phyloP scores from a whole-genome alignment of 2,888 invertebrate genomes.

The Microdon myrmicae region DNA sequence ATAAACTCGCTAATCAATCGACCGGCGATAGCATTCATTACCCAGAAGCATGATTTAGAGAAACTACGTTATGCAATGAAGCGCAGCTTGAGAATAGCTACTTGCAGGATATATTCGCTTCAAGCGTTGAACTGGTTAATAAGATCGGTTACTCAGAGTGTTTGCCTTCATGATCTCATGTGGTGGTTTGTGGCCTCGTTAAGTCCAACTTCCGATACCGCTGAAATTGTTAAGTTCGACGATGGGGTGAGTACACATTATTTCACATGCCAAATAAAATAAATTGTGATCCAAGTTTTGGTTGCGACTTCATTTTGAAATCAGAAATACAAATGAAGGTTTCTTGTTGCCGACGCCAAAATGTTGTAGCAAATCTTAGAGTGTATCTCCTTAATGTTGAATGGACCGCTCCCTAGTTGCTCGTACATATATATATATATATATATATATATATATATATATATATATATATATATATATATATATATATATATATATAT shows the following conservation, averaged over 20 bases:
- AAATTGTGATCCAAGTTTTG: too few species aligned
- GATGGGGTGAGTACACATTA: slow-evolving; percentile 59
- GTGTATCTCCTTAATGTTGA: too few species aligned
- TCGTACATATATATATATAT: too few species aligned
- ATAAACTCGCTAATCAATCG: slow-evolving; percentile 66
- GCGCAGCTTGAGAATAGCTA: slow-evolving; percentile 83
- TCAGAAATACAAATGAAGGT: too few species aligned
- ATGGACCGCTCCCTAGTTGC: too few species aligned
- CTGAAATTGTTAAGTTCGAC: slow-evolving; percentile 64
- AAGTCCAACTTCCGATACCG: slow-evolving; percentile 70
- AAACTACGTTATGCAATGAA: slow-evolving; percentile 87
- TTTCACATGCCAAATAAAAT: too few species aligned
- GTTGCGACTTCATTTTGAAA: too few species aligned
- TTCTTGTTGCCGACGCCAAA: too few species aligned
- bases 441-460: too few species aligned
- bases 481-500: too few species aligned
- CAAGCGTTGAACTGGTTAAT: slow-evolving; percentile 96
- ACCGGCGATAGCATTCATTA: slow-evolving; percentile 88
- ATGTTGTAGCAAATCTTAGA: too few species aligned
- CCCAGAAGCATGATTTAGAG: slow-evolving; percentile 86
- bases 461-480: too few species aligned
- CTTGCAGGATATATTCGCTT: slow-evolving; percentile 86
- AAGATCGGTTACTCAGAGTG: slow-evolving; percentile 89
- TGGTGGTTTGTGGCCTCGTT: slow-evolving; percentile 96
- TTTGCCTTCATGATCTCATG: slow-evolving; percentile 91